Conservation (phyloP, 2,888 invertebrate species). For the Eupithecia subumbrata region DNA sequence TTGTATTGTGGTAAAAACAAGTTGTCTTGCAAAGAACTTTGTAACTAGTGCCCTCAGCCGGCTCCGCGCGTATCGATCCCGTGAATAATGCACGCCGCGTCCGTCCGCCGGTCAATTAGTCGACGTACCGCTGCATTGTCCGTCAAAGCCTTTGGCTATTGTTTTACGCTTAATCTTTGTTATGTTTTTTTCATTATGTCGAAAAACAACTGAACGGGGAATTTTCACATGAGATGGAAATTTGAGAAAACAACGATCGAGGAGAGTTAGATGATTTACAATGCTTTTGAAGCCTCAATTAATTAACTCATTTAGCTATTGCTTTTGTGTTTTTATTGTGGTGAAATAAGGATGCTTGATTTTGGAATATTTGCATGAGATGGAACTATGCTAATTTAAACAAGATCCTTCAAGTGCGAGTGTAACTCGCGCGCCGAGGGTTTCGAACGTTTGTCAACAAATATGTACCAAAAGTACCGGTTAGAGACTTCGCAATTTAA, state of each 20-base stretch:
- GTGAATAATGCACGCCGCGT: conserved; percentile 52
- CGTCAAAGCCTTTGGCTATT: conserved; percentile 36
- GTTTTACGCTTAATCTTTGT: conserved; percentile 22
- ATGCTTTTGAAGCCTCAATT: not conserved
- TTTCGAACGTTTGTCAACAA: too few relatives aligned
- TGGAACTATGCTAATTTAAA: too few relatives aligned
- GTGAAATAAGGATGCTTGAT: too few relatives aligned
- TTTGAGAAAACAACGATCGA: not conserved
- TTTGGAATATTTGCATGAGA: too few relatives aligned
- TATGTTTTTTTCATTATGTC: conserved; percentile 8
- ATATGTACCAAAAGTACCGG: too few relatives aligned
- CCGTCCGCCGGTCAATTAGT: conserved; percentile 53
- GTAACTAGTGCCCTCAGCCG: conserved; percentile 6
- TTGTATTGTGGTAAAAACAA: not conserved
- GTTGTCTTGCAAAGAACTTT: not conserved
- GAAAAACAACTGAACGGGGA: not conserved
- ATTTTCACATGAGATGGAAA: not conserved
- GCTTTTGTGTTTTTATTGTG: too few relatives aligned
- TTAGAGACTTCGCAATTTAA: too few relatives aligned
- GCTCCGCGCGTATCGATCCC: conserved; percentile 42
- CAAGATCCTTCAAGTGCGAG: too few relatives aligned
- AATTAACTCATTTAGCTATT: too few relatives aligned
- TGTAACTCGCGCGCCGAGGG: too few relatives aligned
- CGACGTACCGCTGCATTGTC: conserved; percentile 37
- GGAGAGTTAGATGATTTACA: not conserved